These are phyloP conservation scores for Boulengerochromis microlepis DNA, from an alignment of 2,113 vertebrate species.

Conservation along the genomic window DNA sequence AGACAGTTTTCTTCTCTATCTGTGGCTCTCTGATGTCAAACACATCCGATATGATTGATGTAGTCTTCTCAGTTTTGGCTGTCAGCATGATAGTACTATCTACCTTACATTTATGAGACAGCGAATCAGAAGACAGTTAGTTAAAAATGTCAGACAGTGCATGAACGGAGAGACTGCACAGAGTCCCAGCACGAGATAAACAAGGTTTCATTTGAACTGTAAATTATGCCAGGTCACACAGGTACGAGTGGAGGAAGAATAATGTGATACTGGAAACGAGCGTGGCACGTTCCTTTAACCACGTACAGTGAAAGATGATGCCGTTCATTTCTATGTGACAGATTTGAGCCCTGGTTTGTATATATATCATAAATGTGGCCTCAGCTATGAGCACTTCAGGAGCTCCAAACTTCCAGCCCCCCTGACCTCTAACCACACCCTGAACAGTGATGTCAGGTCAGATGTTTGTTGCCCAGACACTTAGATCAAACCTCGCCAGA, in stretches of 20 bases:
- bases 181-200: not conserved
- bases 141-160: not conserved
- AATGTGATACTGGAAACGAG: not conserved
- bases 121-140: not conserved
- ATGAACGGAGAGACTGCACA: not conserved
- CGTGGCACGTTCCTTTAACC: not conserved
- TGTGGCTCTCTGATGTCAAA: not conserved
- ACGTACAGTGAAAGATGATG: not conserved
- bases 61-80: not conserved
- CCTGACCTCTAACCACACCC: not conserved
- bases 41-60: not conserved
- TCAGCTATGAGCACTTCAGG: not conserved
- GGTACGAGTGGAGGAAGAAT: not conserved
- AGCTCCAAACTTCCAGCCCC: not conserved
- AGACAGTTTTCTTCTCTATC: not conserved
- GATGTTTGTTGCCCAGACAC: not conserved
- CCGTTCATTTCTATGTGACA: not conserved
- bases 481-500: not conserved
- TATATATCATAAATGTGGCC: not conserved
- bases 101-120: not conserved
- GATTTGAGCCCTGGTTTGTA: not conserved
- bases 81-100: not conserved
- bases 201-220: not conserved
- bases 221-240: accelerated
- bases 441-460: not conserved